Base-by-base conservation (phyloP, 2,888 invertebrate species). In the Calameuta pallipes region DNA sequence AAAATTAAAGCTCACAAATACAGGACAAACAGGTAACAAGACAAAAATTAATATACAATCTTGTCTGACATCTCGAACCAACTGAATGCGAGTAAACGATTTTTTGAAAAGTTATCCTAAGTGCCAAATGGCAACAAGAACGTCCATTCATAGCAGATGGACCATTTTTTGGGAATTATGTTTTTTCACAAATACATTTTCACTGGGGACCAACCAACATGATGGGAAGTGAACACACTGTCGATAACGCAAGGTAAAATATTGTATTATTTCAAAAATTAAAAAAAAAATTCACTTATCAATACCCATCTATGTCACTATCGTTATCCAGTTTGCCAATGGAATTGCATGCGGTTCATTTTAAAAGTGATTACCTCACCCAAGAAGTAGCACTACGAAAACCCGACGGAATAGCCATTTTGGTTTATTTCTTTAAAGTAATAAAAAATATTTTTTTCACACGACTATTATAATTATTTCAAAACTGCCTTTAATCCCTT, bases 151-250 rank as follows among this genome's bases (percentile, higher is more conserved):
- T 95, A 71, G 91, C 92, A 77, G 93, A 93, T 0, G 95, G 95
- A 0, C 94, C 94, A 0, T 92, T 95, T 73, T 78, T 91, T 6
- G 93, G 93, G 12, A 94, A 94, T 80, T 95, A 95, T 83, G 91
- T 94, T 0, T 92, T 95, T 76, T 94, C 95, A 0, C 95, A 95
- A 88, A 90, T 95, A 69, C 95, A 95, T 89, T 94, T 95, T 85
- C 95, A 95, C 86, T 95, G 95, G 95, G 95, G 95, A 1, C 85
- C 90, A 0, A 92, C 93, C 80, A 93, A 94, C 87, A 93, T 93
- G 91, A 92, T 93, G 81, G 95, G 95, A 1, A 95, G 95, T 79
- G 95, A 95, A 70, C 95, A 96, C 83, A 92, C 93, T 0, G 90
- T 95, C 0, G 94, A 95, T 81, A 92, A 92, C 34, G 86, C 85